Percentiles rank a stretch among this genome's conserved stretches.
These are phyloP conservation scores for Bos taurus DNA, from an alignment of 2,113 vertebrate species.

Conservation along the genomic window DNA sequence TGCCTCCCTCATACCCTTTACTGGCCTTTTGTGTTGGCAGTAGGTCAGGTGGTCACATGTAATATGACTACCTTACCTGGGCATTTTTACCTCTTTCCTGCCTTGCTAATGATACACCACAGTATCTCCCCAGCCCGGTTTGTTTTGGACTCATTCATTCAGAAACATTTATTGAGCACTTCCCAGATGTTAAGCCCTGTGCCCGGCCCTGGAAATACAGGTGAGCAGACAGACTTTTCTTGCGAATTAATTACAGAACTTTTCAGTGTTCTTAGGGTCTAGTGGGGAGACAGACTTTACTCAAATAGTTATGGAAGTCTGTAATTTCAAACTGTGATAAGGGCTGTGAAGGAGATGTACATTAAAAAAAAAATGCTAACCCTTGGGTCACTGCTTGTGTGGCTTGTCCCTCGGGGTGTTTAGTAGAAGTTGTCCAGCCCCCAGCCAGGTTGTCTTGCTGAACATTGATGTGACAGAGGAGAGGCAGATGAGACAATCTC, in stretches of 20 bases:
- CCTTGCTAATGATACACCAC: neutral
- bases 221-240: neutral
- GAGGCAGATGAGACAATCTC: neutral
- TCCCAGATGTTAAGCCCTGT: neutral
- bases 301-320: neutral
- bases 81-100: neutral
- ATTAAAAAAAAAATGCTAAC: neutral
- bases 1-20: neutral
- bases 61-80: neutral
- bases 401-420: neutral
- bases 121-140: accelerated
- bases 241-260: neutral
- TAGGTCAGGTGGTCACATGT: accelerated
- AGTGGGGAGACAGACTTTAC: neutral
- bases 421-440: neutral
- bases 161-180: neutral
- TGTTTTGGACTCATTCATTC: neutral
- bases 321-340: neutral
- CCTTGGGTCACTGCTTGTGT: neutral
- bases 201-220: neutral
- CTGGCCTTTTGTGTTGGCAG: neutral
- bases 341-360: neutral
- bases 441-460: neutral
- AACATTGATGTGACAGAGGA: neutral
- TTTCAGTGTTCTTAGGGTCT: neutral